Conservation (phyloP, 2,888 invertebrate species). For the Theristus sp. region DNA sequence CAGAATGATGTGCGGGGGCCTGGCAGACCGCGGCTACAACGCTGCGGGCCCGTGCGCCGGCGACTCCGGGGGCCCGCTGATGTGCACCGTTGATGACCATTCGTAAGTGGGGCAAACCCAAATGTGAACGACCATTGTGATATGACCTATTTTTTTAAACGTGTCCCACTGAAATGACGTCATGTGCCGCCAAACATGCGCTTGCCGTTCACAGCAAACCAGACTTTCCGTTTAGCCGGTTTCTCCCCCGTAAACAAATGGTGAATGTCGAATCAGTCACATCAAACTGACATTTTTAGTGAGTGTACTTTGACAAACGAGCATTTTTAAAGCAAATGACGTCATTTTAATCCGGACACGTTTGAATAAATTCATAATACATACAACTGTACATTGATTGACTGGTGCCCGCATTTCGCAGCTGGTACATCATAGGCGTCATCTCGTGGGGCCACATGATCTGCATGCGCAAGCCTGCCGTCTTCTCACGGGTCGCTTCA, state of each 20-base stretch:
- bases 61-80: neutral
- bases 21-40: neutral
- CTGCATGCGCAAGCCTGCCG: neutral
- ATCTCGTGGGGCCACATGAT: neutral
- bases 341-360: too few species aligned
- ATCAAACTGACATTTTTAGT: too few species aligned
- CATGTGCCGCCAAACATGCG: too few species aligned
- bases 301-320: too few species aligned
- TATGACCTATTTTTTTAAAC: neutral
- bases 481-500: neutral
- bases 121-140: too few species aligned
- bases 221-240: too few species aligned
- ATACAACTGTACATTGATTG: too few species aligned
- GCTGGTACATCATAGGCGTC: neutral
- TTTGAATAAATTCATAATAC: too few species aligned
- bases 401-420: neutral
- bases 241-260: too few species aligned
- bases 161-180: neutral
- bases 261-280: too few species aligned
- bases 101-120: neutral
- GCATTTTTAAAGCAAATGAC: too few species aligned
- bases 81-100: neutral
- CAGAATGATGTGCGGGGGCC: neutral
- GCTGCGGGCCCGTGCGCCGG: neutral
- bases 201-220: too few species aligned